Evolutionary conservation across 2,888 invertebrate genomes (phyloP).

Genomic region (Trichogramma evanescens): DNA sequence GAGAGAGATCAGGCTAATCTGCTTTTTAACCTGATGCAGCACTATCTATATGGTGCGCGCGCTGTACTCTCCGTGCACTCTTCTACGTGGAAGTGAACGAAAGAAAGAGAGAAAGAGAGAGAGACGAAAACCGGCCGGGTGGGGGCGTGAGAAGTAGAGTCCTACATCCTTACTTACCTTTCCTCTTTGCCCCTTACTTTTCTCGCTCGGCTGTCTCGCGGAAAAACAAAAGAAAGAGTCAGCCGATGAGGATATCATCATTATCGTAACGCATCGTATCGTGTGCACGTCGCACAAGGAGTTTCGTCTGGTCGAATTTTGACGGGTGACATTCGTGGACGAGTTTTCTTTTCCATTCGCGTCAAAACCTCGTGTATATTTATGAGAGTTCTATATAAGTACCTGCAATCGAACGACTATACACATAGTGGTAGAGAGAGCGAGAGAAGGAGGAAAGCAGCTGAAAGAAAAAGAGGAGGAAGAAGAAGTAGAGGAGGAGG

Average conservation of each 20-base stretch:
- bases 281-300: slow-evolving; percentile 23
- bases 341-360: slow-evolving; percentile 33
- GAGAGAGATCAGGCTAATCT: too few relatives aligned
- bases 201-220: background rate
- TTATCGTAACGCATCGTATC: too few relatives aligned
- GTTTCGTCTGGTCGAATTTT: slow-evolving; percentile 43
- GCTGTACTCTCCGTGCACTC: background rate
- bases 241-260: too few relatives aligned
- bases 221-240: background rate
- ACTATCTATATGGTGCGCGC: too few relatives aligned
- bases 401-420: background rate
- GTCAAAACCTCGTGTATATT: slow-evolving; percentile 35
- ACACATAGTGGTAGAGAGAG: too few relatives aligned
- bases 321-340: slow-evolving; percentile 36
- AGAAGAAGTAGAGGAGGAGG: slow-evolving; percentile 3
- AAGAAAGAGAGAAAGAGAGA: background rate
- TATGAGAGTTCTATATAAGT: slow-evolving; percentile 24
- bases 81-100: background rate
- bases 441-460: background rate
- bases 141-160: slow-evolving; percentile 48
- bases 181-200: slow-evolving; percentile 23
- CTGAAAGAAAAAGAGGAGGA: slow-evolving; percentile 1
- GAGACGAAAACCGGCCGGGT: slow-evolving; percentile 15
- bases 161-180: slow-evolving; percentile 43
- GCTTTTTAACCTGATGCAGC: too few relatives aligned